phyloP scores from a whole-genome alignment of 2,888 invertebrate genomes.

The Rhingia rostrata region DNA sequence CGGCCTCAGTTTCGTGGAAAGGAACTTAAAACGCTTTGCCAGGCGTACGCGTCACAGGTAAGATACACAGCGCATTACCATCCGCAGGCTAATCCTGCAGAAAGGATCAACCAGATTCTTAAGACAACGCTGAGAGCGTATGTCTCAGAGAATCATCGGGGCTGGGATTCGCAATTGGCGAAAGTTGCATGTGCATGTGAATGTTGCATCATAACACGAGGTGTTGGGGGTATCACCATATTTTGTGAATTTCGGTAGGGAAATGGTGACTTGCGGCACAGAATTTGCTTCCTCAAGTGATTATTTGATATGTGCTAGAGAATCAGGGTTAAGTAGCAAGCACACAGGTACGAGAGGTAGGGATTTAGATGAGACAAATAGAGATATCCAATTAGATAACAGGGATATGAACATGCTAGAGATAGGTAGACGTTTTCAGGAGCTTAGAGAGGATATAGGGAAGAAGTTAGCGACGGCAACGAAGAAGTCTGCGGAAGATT shows the following conservation, averaged over 20 bases:
- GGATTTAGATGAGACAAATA: no score
- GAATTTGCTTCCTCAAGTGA: no score
- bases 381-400: no score
- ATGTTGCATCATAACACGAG: constrained; percentile 21
- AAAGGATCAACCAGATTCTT: no score
- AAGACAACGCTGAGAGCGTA: no score
- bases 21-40: neutral
- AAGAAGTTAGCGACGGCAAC: neutral
- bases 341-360: no score
- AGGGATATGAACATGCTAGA: neutral
- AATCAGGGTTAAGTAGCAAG: no score
- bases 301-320: no score
- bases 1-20: neutral
- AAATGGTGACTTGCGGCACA: constrained; percentile 12
- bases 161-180: constrained; percentile 36
- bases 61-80: no score
- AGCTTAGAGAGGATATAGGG: neutral
- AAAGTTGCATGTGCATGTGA: constrained; percentile 27
- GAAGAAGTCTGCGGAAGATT: neutral
- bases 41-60: neutral
- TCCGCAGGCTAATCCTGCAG: no score
- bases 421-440: neutral
- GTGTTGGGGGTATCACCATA: constrained; percentile 32
- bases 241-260: constrained; percentile 25
- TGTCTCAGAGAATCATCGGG: no score